Conservation (phyloP, 2,797 vertebrate species). For the Malacoraja senta region DNA sequence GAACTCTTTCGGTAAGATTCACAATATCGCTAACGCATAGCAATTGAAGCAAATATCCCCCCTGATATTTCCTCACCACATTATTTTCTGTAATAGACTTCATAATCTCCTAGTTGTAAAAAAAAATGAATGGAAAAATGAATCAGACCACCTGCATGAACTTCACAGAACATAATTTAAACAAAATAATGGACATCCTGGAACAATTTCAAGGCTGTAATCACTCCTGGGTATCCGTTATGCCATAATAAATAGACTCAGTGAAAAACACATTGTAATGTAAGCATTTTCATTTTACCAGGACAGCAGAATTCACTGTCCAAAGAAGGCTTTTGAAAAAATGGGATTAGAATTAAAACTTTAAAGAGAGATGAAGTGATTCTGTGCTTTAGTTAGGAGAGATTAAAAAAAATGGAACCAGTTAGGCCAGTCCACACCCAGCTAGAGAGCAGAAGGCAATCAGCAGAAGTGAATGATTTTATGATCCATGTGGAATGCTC, state of each 20-base stretch:
- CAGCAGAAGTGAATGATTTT: neutral
- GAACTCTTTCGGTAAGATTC: neutral
- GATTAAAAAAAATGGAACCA: neutral
- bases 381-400: neutral
- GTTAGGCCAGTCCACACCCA: neutral
- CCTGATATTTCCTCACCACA: neutral
- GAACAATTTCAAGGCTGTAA: neutral
- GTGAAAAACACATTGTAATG: neutral
- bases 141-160: neutral
- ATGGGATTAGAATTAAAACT: neutral
- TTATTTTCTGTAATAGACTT: neutral
- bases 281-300: neutral
- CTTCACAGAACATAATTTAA: conserved; percentile 1
- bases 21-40: neutral
- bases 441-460: neutral
- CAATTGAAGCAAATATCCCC: neutral
- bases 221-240: conserved; percentile 1
- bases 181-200: neutral
- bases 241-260: conserved; percentile 15
- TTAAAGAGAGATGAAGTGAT: neutral
- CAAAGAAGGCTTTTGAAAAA: neutral
- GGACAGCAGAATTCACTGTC: neutral
- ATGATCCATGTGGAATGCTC: neutral
- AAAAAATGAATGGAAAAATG: neutral
- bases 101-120: neutral